Base-by-base conservation (phyloP, 2,797 vertebrate genomes). In the Ctenochaetus hawaiiensis region DNA sequence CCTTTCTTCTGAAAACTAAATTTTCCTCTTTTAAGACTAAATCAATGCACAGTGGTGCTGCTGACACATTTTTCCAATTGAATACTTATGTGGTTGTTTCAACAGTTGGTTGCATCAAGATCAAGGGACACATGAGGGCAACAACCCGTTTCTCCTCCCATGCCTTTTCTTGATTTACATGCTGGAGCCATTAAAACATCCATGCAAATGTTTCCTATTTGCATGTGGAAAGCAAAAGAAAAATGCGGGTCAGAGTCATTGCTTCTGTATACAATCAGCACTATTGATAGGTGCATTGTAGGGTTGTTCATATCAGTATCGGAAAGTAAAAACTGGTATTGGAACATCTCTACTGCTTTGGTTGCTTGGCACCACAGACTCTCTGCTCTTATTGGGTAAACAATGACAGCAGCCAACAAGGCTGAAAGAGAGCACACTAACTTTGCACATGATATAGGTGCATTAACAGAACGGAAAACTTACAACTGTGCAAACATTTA, bases 191-290 rank as follows among this genome's bases (percentile, higher is more conserved):
- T 64, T 22, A 62, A 8, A 51, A 53, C 43, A 10, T 13, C 2
- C 5, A 89, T 78, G 77, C 70, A 90, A 91, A 90, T 81, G 10
- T 1, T 3, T 12, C 8, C 6, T 49, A 14, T 83, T 84, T 84
- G 62, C 75, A 83, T 85, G 67, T 56, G 45, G 34, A 20, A 59
- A 69, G 23, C 49, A 20, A 59, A 61, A 16, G 14, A 14, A 30
- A 0, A 22, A 41, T 11, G 17, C 13, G 18, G 18, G 41, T 4
- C 1, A 8, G 1, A 48, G 77, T 83, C 64, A 78, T 23, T 44
- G 52, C 43, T 52, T 48, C 2, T 18, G 39, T 22, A 23, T 8
- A 67, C 30, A 26, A 26, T 49, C 16, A 30, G 70, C 18, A 11
- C 37, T 39, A 39, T 9, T 39, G 37, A 39, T 9, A 39, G 37